Conservation (phyloP, 2,888 invertebrate species). For the Calliopum simillimum region DNA sequence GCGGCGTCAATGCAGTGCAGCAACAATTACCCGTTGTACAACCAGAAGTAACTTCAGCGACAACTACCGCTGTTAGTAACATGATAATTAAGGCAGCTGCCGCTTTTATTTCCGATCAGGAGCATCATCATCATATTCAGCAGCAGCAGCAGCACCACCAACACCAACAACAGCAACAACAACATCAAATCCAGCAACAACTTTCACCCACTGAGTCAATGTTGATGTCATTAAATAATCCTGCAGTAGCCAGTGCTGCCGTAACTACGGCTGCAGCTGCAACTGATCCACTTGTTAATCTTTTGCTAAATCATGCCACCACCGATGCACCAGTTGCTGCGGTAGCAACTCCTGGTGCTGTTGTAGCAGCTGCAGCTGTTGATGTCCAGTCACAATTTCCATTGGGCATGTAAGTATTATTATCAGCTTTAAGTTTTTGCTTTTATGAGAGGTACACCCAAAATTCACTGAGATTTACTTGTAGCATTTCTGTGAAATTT, state of each 20-base stretch:
- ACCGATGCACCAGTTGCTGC: slow-evolving; percentile 48
- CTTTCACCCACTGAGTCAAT: slow-evolving; percentile 43
- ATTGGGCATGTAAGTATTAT: slow-evolving; percentile 50
- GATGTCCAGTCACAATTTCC: slow-evolving; percentile 50
- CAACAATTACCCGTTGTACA: slow-evolving; percentile 53
- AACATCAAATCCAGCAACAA: slow-evolving; percentile 44
- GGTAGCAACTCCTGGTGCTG: slow-evolving; percentile 39
- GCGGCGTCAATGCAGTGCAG: slow-evolving; percentile 42
- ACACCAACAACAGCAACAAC: slow-evolving; percentile 46
- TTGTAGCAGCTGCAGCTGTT: slow-evolving; percentile 43
- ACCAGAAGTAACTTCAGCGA: slow-evolving; percentile 61
- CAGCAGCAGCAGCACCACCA: slow-evolving; percentile 59
- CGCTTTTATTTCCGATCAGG: slow-evolving; percentile 76
- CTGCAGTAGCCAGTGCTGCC: slow-evolving; percentile 44
- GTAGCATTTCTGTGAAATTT: background rate
- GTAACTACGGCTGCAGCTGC: slow-evolving; percentile 35
- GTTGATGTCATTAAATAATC: slow-evolving; percentile 50
- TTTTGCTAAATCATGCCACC: slow-evolving; percentile 56
- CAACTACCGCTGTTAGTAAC: slow-evolving; percentile 71
- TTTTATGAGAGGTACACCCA: slow-evolving; percentile 17
- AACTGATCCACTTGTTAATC: slow-evolving; percentile 58
- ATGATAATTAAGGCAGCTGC: slow-evolving; percentile 81
- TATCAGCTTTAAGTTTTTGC: background rate
- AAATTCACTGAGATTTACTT: background rate
- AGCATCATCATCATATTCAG: slow-evolving; percentile 70